Conservation (phyloP, 2,888 invertebrate species). For the Sminthurinus aureus region DNA sequence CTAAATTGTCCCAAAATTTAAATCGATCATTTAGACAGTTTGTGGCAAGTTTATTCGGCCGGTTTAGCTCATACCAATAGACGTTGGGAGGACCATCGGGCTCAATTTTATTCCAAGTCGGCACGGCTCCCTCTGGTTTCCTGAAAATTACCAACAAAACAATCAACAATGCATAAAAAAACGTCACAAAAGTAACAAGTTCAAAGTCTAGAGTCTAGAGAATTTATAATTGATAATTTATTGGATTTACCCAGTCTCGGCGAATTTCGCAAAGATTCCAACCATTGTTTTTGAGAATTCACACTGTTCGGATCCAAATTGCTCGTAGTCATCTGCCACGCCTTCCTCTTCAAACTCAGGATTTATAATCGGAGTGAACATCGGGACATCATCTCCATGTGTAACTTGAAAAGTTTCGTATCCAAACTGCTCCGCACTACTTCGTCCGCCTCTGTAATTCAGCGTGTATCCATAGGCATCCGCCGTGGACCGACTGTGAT, state of each 20-base stretch:
- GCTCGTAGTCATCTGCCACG: not conserved
- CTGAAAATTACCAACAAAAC: too few species aligned
- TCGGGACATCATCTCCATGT: conserved; percentile 1
- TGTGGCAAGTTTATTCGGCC: too few species aligned
- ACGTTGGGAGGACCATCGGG: too few species aligned
- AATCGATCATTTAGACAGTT: too few species aligned
- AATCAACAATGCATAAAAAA: too few species aligned
- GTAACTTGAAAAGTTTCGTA: not conserved
- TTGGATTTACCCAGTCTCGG: not conserved
- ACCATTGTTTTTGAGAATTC: not conserved
- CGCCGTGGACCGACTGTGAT: conserved; percentile 38
- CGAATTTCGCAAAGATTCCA: not conserved
- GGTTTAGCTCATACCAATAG: too few species aligned
- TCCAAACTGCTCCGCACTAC: not conserved
- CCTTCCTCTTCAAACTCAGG: too few species aligned
- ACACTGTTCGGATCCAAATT: not conserved
- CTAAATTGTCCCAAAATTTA: too few species aligned
- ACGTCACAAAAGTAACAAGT: too few species aligned
- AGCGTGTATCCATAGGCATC: conserved; percentile 48
- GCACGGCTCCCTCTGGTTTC: too few species aligned
- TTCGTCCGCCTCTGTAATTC: conserved; percentile 42
- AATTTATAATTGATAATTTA: not conserved
- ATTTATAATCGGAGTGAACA: not conserved
- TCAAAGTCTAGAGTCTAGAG: too few species aligned
- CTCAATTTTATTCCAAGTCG: too few species aligned